These are phyloP conservation scores for Beris chalybata DNA, from an alignment of 2,888 invertebrate genomes.

Conservation along the genomic window DNA sequence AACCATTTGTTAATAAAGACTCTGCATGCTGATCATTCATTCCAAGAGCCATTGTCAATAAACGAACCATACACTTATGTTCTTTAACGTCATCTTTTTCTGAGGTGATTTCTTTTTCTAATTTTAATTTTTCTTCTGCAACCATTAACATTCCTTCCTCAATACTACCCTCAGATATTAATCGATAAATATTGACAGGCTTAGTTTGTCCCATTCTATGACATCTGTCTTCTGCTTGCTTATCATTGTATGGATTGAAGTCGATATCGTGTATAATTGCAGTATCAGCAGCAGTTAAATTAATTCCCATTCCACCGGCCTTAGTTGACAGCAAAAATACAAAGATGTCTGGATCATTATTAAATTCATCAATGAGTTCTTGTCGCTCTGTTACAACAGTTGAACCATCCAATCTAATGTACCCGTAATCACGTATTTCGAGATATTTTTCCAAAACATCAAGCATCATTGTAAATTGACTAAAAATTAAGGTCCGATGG, in stretches of 20 bases:
- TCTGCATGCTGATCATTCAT: slow-evolving; percentile 52
- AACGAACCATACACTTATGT: slow-evolving; percentile 76
- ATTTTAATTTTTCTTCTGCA: slow-evolving; percentile 86
- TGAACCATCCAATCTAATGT: slow-evolving; percentile 83
- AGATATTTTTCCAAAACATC: slow-evolving; percentile 91
- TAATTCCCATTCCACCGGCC: slow-evolving; percentile 95
- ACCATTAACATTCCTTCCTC: slow-evolving; percentile 91
- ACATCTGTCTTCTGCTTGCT: slow-evolving; percentile 92
- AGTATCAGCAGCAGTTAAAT: slow-evolving; percentile 91
- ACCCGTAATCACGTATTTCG: slow-evolving; percentile 70
- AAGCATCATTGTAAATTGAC: slow-evolving; percentile 95
- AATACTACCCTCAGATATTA: slow-evolving; percentile 83
- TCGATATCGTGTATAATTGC: slow-evolving; percentile 97
- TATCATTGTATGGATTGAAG: slow-evolving; percentile 98
- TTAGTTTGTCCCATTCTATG: slow-evolving; percentile 78
- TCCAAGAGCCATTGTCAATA: slow-evolving; percentile 78
- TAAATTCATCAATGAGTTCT: slow-evolving; percentile 87
- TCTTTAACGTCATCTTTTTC: slow-evolving; percentile 72
- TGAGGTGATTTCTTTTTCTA: slow-evolving; percentile 80
- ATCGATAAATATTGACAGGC: slow-evolving; percentile 82
- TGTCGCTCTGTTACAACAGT: slow-evolving; percentile 87
- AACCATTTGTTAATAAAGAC: slow-evolving; percentile 41
- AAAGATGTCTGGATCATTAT: slow-evolving; percentile 76
- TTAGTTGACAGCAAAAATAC: slow-evolving; percentile 89
- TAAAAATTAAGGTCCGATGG: slow-evolving; percentile 88